Base-by-base conservation (phyloP, 2,888 invertebrate species). In the Ischnus inquisitorius region DNA sequence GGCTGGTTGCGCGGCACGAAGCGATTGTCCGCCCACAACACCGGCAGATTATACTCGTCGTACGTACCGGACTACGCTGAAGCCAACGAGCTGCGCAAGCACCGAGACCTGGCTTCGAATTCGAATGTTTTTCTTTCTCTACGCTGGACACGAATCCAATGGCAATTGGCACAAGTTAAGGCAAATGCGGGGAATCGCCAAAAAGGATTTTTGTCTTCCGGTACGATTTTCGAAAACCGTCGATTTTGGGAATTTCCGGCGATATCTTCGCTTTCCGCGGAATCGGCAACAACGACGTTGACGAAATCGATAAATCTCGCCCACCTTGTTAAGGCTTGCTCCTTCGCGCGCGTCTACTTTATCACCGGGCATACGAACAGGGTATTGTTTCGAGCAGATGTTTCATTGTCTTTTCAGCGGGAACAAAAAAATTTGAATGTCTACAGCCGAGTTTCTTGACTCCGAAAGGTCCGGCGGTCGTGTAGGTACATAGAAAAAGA, bases 1-100 rank as follows among this genome's bases (percentile, higher is more conserved):
- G 34, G 34, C 71, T 28, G 48, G 48, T 34, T 46, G 60, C 28
- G 57, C 51, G 57, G 69, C 34, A 69, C 48, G 72, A 85, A 80
- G 82, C 84, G 79, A 78, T 86, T 80, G 75, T 85, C 80, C 85
- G 83, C 85, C 84, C 82, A 86, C 85, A 39, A 71, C 57, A 68
- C 67, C 34, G 64, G 51, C 14, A 65, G 51, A 78, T 74, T 51
- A 82, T 82, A 14, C 60, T 69, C 74, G 25, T 79, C 51, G 79
- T 74, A 54, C 46, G 46, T 51, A 28, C 48, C 48, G 28, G 68
- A 68, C 62, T 78, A 62, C 72, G 8, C 43, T 22, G 8, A n/a
- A 57, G 16, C 39, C 22, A 71, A 14, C n/a, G 34, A 39, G 39
- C 19, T 39, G 12, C 10, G n/a, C 39, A 39, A 34, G 39, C 25